Conservation (phyloP, 2,113 vertebrate genomes). For the Bos indicus region DNA sequence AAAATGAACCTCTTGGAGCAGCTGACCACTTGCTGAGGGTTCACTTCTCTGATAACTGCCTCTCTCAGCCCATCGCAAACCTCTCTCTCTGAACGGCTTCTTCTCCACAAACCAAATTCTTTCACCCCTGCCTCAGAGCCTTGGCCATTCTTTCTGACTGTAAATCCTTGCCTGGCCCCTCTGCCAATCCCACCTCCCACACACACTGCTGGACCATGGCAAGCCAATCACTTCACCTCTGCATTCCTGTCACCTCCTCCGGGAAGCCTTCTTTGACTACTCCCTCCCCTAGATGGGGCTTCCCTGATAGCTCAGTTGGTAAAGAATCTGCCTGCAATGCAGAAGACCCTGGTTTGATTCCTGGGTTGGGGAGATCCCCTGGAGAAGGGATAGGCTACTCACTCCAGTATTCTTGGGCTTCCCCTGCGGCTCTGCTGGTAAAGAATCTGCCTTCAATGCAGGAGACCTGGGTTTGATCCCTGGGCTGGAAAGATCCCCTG, state of each 20-base stretch:
- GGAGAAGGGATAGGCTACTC: background rate
- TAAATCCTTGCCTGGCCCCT: background rate
- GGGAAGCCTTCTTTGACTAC: background rate
- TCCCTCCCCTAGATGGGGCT: background rate
- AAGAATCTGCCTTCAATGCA: background rate
- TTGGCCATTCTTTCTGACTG: background rate
- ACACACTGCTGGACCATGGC: fast-evolving
- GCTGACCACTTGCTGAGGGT: background rate
- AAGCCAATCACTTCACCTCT: background rate
- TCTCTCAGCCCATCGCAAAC: background rate
- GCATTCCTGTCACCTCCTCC: background rate
- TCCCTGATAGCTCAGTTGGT: background rate
- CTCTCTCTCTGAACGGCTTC: background rate
- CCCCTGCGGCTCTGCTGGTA: background rate
- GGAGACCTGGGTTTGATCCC: background rate
- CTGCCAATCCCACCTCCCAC: background rate
- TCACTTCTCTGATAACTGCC: background rate
- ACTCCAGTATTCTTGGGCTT: background rate
- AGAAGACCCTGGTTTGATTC: background rate
- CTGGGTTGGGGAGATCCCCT: background rate
- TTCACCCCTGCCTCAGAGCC: background rate
- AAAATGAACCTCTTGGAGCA: background rate
- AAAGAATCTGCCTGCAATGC: background rate
- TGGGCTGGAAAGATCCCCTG: background rate
- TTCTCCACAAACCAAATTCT: background rate